phyloP scores from a whole-genome alignment of 2,113 vertebrate species.

The Carettochelys insculpta region DNA sequence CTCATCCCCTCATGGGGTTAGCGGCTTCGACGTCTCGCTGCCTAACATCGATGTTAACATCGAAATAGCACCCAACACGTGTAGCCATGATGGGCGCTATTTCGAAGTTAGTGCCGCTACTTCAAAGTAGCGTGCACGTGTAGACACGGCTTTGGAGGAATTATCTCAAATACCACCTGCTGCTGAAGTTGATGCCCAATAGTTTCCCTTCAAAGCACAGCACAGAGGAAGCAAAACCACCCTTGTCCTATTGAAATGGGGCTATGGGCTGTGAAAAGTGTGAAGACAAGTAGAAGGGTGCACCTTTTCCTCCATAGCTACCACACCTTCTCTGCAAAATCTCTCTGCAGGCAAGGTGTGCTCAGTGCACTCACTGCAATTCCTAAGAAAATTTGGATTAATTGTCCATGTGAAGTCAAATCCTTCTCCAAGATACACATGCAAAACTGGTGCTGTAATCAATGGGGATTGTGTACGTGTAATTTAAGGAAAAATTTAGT shows the following conservation, averaged over 20 bases:
- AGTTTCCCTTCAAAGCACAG: neutral
- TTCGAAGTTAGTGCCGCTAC: too few relatives aligned
- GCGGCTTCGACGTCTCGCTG: too few relatives aligned
- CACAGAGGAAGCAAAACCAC: neutral
- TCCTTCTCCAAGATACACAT: neutral
- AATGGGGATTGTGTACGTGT: neutral
- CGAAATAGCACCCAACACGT: too few relatives aligned
- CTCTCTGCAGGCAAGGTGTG: neutral
- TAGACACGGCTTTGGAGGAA: too few relatives aligned
- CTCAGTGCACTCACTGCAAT: neutral
- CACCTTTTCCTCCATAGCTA: neutral
- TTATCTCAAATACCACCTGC: neutral
- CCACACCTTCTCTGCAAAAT: neutral
- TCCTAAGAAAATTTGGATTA: neutral
- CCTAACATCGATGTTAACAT: too few relatives aligned
- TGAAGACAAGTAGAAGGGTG: neutral
- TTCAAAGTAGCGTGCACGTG: too few relatives aligned
- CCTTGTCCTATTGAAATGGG: neutral
- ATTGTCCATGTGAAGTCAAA: neutral
- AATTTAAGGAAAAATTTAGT: neutral
- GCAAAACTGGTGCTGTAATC: neutral
- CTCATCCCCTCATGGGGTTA: too few relatives aligned
- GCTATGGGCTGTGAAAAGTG: neutral
- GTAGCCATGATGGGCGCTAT: too few relatives aligned
- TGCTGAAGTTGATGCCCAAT: neutral